Percentiles rank a stretch among this genome's conserved stretches.
These are phyloP conservation scores for Chrysina gloriosa DNA, from an alignment of 2,888 invertebrate genomes.

Conservation along the genomic window DNA sequence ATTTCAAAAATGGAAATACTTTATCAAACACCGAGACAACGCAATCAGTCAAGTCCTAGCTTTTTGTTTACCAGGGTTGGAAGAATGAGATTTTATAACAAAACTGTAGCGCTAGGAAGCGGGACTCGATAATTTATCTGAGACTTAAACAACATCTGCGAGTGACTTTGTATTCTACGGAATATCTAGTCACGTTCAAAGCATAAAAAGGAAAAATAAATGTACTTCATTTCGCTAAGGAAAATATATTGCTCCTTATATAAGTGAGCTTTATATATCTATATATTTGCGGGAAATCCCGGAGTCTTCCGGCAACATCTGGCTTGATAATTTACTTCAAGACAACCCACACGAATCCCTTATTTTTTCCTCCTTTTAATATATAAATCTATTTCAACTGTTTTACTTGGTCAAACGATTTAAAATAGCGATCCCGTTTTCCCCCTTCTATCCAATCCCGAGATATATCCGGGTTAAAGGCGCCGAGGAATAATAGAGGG, in stretches of 20 bases:
- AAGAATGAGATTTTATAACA: no score
- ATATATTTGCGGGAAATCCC: background rate
- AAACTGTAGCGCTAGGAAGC: no score
- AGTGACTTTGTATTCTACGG: background rate
- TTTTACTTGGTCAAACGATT: background rate
- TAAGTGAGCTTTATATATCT: background rate
- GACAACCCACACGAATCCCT: background rate
- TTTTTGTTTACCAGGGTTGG: no score
- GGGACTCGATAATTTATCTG: no score
- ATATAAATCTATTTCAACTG: constrained; percentile 18
- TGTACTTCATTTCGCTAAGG: background rate
- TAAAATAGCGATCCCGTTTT: background rate
- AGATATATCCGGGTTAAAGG: background rate
- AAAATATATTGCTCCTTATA: background rate
- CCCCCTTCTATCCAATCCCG: background rate
- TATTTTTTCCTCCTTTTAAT: background rate
- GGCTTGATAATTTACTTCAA: constrained; percentile 16
- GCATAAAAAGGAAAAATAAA: background rate
- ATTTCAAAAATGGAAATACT: no score
- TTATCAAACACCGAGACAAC: no score
- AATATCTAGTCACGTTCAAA: background rate
- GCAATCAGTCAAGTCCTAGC: no score
- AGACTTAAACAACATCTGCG: background rate
- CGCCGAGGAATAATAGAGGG: background rate
- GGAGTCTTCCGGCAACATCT: constrained; percentile 30